A percentile compares a stretch with the other conserved stretches of the same genome.
These are phyloP conservation scores for Ormyrus nitidulus DNA, from an alignment of 2,888 invertebrate species.

Conservation along the genomic window DNA sequence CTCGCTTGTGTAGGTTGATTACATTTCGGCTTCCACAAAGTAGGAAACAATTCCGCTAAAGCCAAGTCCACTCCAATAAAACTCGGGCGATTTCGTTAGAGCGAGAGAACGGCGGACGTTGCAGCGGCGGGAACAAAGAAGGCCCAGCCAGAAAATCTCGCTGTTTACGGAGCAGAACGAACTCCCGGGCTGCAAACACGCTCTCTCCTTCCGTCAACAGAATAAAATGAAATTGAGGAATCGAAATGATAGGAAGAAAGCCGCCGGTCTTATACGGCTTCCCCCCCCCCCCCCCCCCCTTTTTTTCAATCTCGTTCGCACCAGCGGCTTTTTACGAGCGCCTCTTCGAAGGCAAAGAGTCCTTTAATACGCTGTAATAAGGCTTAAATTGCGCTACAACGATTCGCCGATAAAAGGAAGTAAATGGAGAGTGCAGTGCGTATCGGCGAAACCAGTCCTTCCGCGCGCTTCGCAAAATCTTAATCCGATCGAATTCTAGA, in stretches of 20 bases:
- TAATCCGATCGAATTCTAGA: conserved; percentile 10
- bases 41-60: conserved; percentile 38
- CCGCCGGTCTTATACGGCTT: neutral
- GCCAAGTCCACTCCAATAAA: conserved; percentile 50
- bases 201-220: conserved; percentile 41
- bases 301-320: neutral
- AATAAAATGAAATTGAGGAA: conserved; percentile 49
- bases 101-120: conserved; percentile 37
- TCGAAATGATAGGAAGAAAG: conserved; percentile 1
- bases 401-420: conserved; percentile 5
- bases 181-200: conserved; percentile 29
- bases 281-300: neutral
- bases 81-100: conserved; percentile 45
- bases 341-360: neutral
- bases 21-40: conserved; percentile 44
- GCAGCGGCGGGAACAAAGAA: conserved; percentile 12
- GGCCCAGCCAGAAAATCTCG: conserved; percentile 31
- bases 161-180: conserved; percentile 49
- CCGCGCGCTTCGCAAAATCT: neutral
- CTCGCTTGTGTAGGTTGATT: conserved; percentile 41
- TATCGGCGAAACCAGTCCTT: conserved; percentile 6
- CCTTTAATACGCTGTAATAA: neutral
- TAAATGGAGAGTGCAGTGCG: neutral
- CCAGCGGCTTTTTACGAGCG: too few species aligned
- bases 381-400: conserved; percentile 2